Percentiles rank a stretch among this genome's conserved stretches.
Evolutionary conservation across 1,140 invertebrate genomes (phyloP).

Genomic region (Dendrolimus kikuchii): DNA sequence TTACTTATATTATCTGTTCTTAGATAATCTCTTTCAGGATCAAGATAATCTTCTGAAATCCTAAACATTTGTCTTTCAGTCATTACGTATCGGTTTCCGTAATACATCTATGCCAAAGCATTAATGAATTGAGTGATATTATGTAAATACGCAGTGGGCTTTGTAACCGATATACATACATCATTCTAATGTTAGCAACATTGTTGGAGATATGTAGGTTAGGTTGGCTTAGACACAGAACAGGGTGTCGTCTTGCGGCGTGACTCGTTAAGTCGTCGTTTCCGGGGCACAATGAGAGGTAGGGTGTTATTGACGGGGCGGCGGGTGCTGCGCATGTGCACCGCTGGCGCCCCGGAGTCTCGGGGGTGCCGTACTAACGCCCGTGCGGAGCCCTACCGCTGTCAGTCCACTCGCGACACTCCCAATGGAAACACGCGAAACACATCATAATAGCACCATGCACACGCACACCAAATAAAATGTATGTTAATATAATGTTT

Average conservation of each 20-base stretch:
- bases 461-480: conserved; percentile 29
- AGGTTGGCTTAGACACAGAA: conserved; percentile 31
- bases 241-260: conserved; percentile 49
- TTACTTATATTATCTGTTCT: too few relatives aligned
- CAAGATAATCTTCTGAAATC: too few relatives aligned
- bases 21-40: too few relatives aligned
- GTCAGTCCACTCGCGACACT: conserved; percentile 48
- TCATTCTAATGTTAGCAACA: conserved; percentile 5
- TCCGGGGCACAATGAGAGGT: conserved; percentile 62
- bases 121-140: too few relatives aligned
- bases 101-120: too few relatives aligned
- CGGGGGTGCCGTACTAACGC: conserved; percentile 53
- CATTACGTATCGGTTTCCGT: too few relatives aligned
- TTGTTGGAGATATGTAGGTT: conserved; percentile 25
- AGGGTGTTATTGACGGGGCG: conserved; percentile 51
- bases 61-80: too few relatives aligned
- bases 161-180: too few relatives aligned
- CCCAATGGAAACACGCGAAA: conserved; percentile 28
- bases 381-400: conserved; percentile 41
- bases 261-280: conserved; percentile 64
- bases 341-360: conserved; percentile 60
- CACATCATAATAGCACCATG: conserved; percentile 1
- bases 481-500: conserved; percentile 17
- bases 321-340: conserved; percentile 52
- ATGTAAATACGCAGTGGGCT: too few relatives aligned